Percentiles rank a stretch among this genome's conserved stretches.
phyloP scores from a whole-genome alignment of 2,113 vertebrate species.

The Turnix velox region DNA sequence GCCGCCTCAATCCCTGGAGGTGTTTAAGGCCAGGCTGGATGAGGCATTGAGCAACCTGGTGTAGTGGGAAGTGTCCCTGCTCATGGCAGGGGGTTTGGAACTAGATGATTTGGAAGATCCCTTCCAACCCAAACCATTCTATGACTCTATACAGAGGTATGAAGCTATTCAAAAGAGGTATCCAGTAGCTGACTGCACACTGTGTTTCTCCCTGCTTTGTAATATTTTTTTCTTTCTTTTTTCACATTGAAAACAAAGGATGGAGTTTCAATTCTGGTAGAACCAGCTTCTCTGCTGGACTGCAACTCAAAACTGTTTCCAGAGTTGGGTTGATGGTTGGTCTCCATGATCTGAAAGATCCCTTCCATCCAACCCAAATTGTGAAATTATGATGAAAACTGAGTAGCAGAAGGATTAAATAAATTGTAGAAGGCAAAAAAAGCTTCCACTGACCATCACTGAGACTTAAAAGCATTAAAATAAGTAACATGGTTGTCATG shows the following conservation, averaged over 20 bases:
- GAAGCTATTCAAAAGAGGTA: neutral
- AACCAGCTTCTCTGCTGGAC: neutral
- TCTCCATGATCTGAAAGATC: too few species aligned
- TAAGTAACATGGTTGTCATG: conserved; percentile 30
- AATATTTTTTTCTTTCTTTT: neutral
- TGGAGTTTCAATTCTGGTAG: neutral
- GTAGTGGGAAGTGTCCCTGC: too few species aligned
- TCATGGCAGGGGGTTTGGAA: too few species aligned
- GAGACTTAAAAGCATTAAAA: neutral
- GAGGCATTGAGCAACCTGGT: too few species aligned
- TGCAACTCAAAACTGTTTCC: too few species aligned
- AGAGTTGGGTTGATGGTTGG: too few species aligned
- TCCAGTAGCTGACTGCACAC: neutral
- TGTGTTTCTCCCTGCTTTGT: neutral
- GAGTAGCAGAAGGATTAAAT: neutral
- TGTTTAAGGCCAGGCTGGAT: too few species aligned
- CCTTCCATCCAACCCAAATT: too few species aligned
- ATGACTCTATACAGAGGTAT: rapidly evolving
- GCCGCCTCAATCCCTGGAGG: too few species aligned
- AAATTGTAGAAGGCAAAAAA: neutral
- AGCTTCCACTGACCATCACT: neutral
- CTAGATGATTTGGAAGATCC: too few species aligned
- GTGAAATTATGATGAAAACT: too few species aligned
- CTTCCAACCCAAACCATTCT: too few species aligned
- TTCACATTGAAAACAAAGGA: neutral